Conservation (phyloP, 1,140 invertebrate genomes). For the Cataglyphis hispanica region DNA sequence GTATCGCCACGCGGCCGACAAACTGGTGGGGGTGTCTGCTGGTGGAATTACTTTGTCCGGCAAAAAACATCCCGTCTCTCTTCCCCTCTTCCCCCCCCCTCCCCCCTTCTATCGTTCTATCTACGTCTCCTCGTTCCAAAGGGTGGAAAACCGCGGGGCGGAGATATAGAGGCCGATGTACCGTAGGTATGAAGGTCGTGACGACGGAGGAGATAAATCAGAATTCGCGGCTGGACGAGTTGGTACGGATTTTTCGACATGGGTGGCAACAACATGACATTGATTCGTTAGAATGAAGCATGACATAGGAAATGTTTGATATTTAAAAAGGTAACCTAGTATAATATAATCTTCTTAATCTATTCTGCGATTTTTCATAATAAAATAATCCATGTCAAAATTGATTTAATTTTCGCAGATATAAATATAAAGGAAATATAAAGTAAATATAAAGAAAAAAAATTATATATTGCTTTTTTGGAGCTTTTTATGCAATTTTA, state of each 20-base stretch:
- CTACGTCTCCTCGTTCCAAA: not conserved
- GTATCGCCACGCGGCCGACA: conserved; percentile 75
- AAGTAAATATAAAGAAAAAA: not conserved
- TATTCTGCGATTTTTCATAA: not conserved
- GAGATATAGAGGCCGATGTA: conserved; percentile 62
- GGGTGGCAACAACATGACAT: conserved; percentile 7
- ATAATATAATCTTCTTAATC: not conserved
- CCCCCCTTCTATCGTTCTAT: not conserved
- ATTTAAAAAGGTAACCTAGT: not conserved
- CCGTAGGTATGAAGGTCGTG: conserved; percentile 67
- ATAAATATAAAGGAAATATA: not conserved
- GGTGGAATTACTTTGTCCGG: conserved; percentile 77
- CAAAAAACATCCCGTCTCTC: conserved; percentile 65
- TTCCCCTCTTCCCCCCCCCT: conserved; percentile 13
- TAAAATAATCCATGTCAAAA: not conserved
- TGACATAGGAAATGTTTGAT: not conserved
- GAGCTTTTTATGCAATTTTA: not conserved
- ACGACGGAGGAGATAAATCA: conserved; percentile 69
- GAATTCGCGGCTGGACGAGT: conserved; percentile 59
- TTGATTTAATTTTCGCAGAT: not conserved
- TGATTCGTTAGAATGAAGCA: not conserved
- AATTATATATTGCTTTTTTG: not conserved
- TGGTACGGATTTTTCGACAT: conserved; percentile 43
- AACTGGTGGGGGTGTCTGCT: conserved; percentile 78
- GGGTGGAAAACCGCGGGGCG: conserved; percentile 31